Conservation (phyloP, 2,888 invertebrate genomes). For the Gastracanthus pulcherrimus region DNA sequence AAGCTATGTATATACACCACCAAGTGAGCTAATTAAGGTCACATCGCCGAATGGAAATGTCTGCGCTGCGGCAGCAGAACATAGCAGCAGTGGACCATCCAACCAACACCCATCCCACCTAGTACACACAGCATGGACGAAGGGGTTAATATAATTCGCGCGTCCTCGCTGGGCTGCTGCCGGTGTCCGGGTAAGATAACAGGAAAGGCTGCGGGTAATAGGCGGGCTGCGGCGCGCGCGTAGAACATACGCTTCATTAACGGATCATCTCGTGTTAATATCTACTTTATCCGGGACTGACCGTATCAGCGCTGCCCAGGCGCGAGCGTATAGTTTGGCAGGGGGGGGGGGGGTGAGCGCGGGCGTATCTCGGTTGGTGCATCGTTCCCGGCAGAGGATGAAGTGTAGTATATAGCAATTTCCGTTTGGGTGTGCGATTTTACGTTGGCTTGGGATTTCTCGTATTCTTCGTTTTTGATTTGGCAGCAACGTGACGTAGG, state of each 20-base stretch:
- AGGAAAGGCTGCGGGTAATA: constrained; percentile 76
- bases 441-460: not conserved
- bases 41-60: constrained; percentile 61
- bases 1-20: not conserved
- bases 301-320: constrained; percentile 77
- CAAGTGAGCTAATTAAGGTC: constrained; percentile 59
- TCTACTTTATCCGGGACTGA: constrained; percentile 77
- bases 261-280: constrained; percentile 78
- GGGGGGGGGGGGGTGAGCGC: not conserved
- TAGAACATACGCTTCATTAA: constrained; percentile 78
- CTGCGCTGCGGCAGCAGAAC: constrained; percentile 53
- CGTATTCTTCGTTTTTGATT: no score
- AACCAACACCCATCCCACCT: not conserved
- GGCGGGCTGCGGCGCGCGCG: constrained; percentile 69
- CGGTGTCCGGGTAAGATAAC: constrained; percentile 76
- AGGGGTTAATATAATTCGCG: constrained; percentile 72
- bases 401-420: not conserved
- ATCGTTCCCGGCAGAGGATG: constrained; percentile 63
- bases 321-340: constrained; percentile 61
- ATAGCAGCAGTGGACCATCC: not conserved
- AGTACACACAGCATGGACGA: not conserved
- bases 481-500: no score
- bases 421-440: not conserved
- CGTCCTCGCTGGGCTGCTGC: constrained; percentile 57
- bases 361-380: constrained; percentile 68